Percentiles rank a stretch among this genome's conserved stretches.
Conservation (phyloP, 2,888 invertebrate genomes). For the Machimus rusticus region DNA sequence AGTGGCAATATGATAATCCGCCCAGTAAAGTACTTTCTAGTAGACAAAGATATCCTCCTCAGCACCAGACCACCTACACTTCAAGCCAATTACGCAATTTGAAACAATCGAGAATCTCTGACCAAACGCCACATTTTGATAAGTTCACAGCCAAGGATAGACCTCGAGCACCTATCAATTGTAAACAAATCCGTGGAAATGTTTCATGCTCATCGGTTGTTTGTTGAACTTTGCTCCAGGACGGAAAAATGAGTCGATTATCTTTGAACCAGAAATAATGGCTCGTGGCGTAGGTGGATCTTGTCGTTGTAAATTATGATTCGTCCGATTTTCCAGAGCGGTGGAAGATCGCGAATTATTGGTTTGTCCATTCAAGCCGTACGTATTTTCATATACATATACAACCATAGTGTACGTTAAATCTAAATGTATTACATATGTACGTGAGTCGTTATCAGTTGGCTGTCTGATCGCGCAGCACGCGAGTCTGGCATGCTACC, state of each 20-base stretch:
- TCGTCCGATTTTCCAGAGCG: neutral
- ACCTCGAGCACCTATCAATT: neutral
- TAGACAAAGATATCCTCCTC: neutral
- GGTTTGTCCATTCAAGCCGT: neutral
- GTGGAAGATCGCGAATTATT: neutral
- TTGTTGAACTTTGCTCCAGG: neutral
- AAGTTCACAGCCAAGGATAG: neutral
- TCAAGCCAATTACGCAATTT: neutral
- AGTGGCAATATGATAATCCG: neutral
- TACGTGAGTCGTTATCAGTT: neutral
- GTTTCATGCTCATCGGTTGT: neutral
- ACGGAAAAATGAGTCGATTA: neutral
- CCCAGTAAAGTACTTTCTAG: neutral
- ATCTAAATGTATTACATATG: neutral
- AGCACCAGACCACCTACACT: neutral
- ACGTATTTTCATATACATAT: neutral
- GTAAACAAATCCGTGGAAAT: conserved; percentile 1
- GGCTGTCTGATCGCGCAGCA: neutral
- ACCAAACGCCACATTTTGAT: neutral
- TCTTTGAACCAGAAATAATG: neutral
- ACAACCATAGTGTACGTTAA: neutral
- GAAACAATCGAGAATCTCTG: neutral
- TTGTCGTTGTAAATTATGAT: neutral
- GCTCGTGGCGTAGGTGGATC: neutral
- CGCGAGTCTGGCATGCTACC: neutral